Percentiles rank a stretch among this genome's conserved stretches.
phyloP scores from a whole-genome alignment of 1,140 invertebrate species.

The Lepidurus packardi region DNA sequence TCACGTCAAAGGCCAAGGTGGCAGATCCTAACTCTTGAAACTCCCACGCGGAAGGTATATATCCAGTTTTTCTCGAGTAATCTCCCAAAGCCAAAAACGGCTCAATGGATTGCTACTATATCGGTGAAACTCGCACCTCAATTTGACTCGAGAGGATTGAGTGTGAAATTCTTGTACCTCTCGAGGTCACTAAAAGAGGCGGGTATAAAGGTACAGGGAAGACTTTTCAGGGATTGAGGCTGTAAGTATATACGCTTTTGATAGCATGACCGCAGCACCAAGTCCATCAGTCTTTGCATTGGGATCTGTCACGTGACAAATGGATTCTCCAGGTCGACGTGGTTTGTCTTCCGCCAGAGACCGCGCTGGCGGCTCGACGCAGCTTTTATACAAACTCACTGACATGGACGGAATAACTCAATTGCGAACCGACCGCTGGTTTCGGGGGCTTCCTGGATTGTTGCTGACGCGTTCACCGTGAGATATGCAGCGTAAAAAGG shows the following conservation, averaged over 20 bases:
- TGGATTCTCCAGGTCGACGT: neutral
- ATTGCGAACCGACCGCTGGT: neutral
- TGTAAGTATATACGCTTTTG: neutral
- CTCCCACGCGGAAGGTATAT: no score
- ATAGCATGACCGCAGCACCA: neutral
- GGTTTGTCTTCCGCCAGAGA: neutral
- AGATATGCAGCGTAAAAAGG: conserved; percentile 16
- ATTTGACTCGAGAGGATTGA: no score
- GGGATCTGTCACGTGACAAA: conserved; percentile 18
- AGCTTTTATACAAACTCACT: neutral
- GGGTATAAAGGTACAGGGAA: no score
- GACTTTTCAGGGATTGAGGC: neutral
- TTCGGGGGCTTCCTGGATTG: neutral
- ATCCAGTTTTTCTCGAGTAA: no score
- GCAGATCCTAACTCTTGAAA: no score
- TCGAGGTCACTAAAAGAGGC: no score
- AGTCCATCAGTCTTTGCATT: conserved; percentile 14
- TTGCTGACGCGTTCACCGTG: conserved; percentile 20
- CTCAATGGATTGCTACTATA: no score
- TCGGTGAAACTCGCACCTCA: no score
- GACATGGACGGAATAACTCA: conserved; percentile 14
- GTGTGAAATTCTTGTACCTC: no score
- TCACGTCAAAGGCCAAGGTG: no score
- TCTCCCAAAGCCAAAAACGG: no score
- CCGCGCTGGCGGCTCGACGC: neutral